Conservation (phyloP, 2,113 vertebrate genomes). For the Bubo bubo region DNA sequence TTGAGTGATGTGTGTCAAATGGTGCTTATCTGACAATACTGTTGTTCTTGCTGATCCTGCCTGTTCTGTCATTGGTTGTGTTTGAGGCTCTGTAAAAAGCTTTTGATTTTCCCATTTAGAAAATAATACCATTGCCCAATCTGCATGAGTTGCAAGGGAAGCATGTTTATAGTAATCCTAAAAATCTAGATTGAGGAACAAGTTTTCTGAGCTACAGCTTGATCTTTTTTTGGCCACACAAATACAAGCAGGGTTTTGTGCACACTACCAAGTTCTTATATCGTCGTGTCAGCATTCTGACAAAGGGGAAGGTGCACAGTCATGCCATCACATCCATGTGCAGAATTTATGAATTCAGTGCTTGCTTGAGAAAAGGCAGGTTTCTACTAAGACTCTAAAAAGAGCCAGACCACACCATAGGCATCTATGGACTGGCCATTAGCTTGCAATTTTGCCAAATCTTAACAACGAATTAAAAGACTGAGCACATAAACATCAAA, state of each 20-base stretch:
- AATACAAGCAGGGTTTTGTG: background rate
- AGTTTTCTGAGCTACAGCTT: background rate
- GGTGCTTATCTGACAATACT: background rate
- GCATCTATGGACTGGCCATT: background rate
- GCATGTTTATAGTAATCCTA: background rate
- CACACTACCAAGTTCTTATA: background rate
- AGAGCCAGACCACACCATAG: background rate
- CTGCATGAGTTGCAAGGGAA: background rate
- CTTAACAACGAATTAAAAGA: background rate
- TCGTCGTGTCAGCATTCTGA: background rate
- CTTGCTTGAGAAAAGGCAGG: background rate
- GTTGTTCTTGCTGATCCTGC: background rate
- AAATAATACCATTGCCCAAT: background rate
- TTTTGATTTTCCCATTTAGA: background rate
- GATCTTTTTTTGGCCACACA: background rate
- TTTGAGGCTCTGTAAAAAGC: background rate
- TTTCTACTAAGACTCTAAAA: background rate
- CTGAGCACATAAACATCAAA: background rate
- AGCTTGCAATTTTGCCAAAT: background rate
- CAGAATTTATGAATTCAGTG: background rate
- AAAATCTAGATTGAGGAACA: background rate
- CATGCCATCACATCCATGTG: background rate
- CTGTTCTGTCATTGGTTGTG: background rate
- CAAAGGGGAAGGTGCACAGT: background rate
- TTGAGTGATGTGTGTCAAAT: background rate